A percentile compares a stretch with the other conserved stretches of the same genome.
These are phyloP conservation scores for Mus pahari DNA, from an alignment of 2,113 vertebrate species.

Conservation along the genomic window DNA sequence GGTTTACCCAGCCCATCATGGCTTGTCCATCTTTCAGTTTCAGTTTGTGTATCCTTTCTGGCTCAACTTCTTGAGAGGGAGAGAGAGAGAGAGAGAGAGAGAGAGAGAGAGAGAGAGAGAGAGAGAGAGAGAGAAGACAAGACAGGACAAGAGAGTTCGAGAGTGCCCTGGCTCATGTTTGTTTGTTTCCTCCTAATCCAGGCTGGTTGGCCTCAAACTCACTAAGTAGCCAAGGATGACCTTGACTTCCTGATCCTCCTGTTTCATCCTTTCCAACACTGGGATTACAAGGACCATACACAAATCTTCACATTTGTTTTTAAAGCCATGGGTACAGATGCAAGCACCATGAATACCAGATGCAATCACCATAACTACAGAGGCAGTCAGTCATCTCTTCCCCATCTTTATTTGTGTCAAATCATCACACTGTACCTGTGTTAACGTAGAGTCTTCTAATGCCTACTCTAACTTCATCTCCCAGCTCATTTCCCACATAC, in stretches of 20 bases:
- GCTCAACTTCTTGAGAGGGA: background rate
- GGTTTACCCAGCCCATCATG: background rate
- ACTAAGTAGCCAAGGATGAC: background rate
- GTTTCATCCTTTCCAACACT: background rate
- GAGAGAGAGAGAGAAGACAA: background rate
- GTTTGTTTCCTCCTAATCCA: background rate
- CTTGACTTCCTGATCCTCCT: background rate
- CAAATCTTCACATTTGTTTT: background rate
- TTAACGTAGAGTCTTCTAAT: background rate
- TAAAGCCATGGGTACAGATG: background rate
- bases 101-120: background rate
- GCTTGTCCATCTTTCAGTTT: conserved; percentile 8
- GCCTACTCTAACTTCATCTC: background rate
- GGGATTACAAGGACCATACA: background rate
- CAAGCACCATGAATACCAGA: background rate
- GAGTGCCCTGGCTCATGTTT: background rate
- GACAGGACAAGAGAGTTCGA: too few species aligned
- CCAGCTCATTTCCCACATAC: background rate
- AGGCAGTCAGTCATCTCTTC: background rate
- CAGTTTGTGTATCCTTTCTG: conserved; percentile 25
- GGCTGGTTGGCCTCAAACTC: background rate
- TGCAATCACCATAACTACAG: background rate
- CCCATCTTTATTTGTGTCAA: conserved; percentile 14
- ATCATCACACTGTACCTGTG: background rate
- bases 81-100: background rate